Evolutionary conservation across 2,888 invertebrate genomes (phyloP).

Genomic region (Volucella inflata): DNA sequence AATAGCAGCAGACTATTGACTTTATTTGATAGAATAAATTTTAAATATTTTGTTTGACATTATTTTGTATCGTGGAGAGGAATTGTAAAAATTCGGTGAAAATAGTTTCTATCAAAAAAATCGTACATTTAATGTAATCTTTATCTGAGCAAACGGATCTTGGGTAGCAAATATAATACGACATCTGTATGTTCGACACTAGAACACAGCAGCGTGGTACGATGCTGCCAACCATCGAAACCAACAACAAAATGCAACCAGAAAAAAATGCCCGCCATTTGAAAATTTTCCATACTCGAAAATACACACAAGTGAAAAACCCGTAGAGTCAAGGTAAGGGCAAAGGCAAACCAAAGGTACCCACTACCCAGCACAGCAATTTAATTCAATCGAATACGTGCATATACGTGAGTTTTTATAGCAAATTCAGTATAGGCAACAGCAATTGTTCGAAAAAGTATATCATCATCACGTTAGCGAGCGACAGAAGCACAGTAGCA

Average conservation of each 20-base stretch:
- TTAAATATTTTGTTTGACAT: too few relatives aligned
- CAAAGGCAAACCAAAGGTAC: conserved; percentile 14
- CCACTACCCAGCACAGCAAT: conserved; percentile 32
- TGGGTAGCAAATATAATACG: not conserved
- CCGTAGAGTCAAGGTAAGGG: conserved; percentile 30
- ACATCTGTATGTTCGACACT: conserved; percentile 39
- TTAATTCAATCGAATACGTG: conserved; percentile 12
- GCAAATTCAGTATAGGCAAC: conserved; percentile 72
- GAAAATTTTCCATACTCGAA: conserved; percentile 75
- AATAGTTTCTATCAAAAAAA: too few relatives aligned
- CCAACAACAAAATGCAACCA: conserved; percentile 36
- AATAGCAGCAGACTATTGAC: too few relatives aligned
- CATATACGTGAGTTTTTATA: conserved; percentile 67
- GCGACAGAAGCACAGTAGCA: conserved; percentile 29
- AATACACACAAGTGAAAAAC: conserved; percentile 58
- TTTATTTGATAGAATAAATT: too few relatives aligned
- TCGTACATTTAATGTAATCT: not conserved
- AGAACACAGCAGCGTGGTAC: conserved; percentile 49
- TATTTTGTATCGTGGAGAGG: too few relatives aligned
- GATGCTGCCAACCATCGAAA: conserved; percentile 56
- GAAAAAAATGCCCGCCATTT: conserved; percentile 76
- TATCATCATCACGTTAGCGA: conserved; percentile 49
- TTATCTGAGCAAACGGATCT: conserved; percentile 10
- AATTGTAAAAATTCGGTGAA: too few relatives aligned
- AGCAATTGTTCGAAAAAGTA: conserved; percentile 66